Evolutionary conservation across 2,888 invertebrate species (phyloP), one percentile per base, ranked within the genome.

Genomic region (Caenorhabditis sp.): DNA sequence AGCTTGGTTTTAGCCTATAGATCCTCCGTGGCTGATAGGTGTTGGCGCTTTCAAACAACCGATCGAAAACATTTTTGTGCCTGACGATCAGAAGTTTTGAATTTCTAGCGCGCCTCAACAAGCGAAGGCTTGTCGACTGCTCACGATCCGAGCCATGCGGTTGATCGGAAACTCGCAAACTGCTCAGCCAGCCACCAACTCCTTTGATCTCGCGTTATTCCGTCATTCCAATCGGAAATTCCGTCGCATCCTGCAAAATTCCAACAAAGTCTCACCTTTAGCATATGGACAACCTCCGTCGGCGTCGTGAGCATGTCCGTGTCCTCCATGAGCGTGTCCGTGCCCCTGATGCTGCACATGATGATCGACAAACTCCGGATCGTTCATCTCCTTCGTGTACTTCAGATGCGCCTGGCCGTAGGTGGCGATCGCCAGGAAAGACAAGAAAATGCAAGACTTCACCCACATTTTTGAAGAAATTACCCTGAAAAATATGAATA

Each of bases 351-450:
- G 49, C 12, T 82, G 61, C 10, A 75, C 79, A 19, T 85, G 68
- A 10, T 77, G 49, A 0, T 72, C 59, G 0, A 81, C 74, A 54
- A 72, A 64, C 61, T 81, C 81, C 35, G 82, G 81, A 68, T 91
- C 91, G 79, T 91, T 91, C 64, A 90, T 88, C 64, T 90, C 90
- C 16, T 87, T 81, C 1, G 86, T 84, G 73, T 91, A 91, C 73
- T 91, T 91, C 69, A 87, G 61, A 82, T 91, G 91, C 7, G 89
- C 88, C 24, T 81, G 81, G n/a, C 69, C 75, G 26, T 59, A 56
- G 28, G 74, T 69, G 44, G 47, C 61, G 5, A 66, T 56, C 2
- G 56, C 81, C 54, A 73, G n/a, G 26, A 80, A 16, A 10, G 68
- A 59, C 47, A 82, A 28, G 3, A 66, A 12, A 49, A 82, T 73